phyloP scores from a whole-genome alignment of 2,888 invertebrate genomes.

The Actias luna region DNA sequence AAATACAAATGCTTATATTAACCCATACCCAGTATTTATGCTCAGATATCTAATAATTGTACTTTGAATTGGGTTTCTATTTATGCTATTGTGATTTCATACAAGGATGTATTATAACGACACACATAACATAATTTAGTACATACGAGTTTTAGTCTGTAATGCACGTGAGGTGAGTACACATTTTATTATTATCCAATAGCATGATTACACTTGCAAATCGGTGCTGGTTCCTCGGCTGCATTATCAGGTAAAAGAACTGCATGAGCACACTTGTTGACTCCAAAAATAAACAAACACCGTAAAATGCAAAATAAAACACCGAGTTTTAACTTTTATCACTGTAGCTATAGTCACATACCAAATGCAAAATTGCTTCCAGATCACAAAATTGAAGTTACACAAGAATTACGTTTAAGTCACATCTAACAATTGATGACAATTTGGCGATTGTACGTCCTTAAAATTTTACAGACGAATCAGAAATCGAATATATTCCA shows the following conservation, averaged over 20 bases:
- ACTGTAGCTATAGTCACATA: constrained; percentile 58
- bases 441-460: constrained; percentile 51
- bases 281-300: constrained; percentile 78
- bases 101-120: constrained; percentile 64
- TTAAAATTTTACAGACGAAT: constrained; percentile 85
- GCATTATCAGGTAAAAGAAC: constrained; percentile 56
- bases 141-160: constrained; percentile 57
- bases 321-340: constrained; percentile 37
- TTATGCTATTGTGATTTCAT: constrained; percentile 47
- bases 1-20: not conserved
- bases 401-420: constrained; percentile 66
- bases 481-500: constrained; percentile 91
- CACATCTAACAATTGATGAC: constrained; percentile 58
- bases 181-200: constrained; percentile 36
- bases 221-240: constrained; percentile 66
- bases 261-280: constrained; percentile 61
- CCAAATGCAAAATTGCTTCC: constrained; percentile 50
- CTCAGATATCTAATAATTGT: constrained; percentile 11
- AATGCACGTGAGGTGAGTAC: constrained; percentile 67
- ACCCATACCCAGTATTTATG: not conserved
- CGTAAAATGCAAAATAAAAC: constrained; percentile 33
- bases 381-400: constrained; percentile 58
- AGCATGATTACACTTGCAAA: constrained; percentile 59
- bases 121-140: constrained; percentile 54
- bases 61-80: constrained; percentile 25